Percentiles rank a stretch among this genome's conserved stretches.
Conservation (phyloP, 2,888 invertebrate species). For the Fissipunctia ypsillon region DNA sequence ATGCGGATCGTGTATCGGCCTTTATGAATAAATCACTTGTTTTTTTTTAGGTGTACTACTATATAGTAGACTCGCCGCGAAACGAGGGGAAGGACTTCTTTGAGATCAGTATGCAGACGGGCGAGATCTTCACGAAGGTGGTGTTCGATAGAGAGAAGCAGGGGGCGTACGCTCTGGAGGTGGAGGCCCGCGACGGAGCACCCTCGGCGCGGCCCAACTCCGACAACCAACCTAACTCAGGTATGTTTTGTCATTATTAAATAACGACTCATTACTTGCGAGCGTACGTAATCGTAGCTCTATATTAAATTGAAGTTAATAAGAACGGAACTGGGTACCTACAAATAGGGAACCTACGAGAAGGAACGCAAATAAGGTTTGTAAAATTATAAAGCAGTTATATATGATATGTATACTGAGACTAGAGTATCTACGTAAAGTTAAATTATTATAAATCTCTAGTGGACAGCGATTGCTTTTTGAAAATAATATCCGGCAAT, state of each 20-base stretch:
- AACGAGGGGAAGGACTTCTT: slow-evolving; percentile 99
- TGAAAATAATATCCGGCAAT: background rate
- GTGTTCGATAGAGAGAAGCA: slow-evolving; percentile 99
- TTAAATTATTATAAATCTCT: background rate
- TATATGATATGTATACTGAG: too few species aligned
- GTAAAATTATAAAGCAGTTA: background rate
- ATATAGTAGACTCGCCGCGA: slow-evolving; percentile 96
- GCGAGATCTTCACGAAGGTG: slow-evolving; percentile 98
- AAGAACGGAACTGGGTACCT: slow-evolving; percentile 33
- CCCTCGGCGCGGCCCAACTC: slow-evolving; percentile 98
- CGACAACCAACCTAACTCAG: slow-evolving; percentile 98
- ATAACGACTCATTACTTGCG: slow-evolving; percentile 46
- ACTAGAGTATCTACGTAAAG: background rate
- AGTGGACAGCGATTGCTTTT: background rate
- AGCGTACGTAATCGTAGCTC: slow-evolving; percentile 28
- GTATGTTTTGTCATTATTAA: slow-evolving; percentile 84
- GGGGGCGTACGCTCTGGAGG: slow-evolving; percentile 98
- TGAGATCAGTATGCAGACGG: slow-evolving; percentile 98
- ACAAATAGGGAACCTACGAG: slow-evolving; percentile 21
- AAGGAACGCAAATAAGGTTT: slow-evolving; percentile 20
- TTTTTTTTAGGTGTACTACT: slow-evolving; percentile 96
- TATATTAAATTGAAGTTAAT: slow-evolving; percentile 50
- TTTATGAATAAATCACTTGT: slow-evolving; percentile 74
- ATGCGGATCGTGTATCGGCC: slow-evolving; percentile 70
- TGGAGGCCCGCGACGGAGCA: slow-evolving; percentile 98